A percentile compares a stretch with the other conserved stretches of the same genome.
These are phyloP conservation scores for Triplophysa rosa DNA, from an alignment of 2,113 vertebrate species.

Conservation along the genomic window DNA sequence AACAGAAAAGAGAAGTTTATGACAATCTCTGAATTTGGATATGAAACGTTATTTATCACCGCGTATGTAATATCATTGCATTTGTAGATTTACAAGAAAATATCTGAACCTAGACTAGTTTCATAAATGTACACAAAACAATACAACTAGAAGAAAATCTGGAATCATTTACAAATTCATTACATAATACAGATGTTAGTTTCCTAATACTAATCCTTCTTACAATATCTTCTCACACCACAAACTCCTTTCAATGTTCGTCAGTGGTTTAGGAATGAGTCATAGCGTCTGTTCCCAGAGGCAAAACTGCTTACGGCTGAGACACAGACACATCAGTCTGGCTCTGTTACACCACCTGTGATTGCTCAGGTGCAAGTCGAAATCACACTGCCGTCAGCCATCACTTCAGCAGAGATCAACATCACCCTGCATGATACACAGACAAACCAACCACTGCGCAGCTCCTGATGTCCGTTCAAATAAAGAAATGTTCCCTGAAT, in stretches of 20 bases:
- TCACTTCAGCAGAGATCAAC: constrained; percentile 32
- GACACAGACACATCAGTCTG: constrained; percentile 25
- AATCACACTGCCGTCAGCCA: constrained; percentile 19
- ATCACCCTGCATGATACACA: neutral
- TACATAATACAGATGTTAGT: neutral
- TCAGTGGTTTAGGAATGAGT: constrained; percentile 15
- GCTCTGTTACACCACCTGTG: constrained; percentile 39
- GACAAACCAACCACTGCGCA: neutral
- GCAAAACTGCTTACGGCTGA: constrained; percentile 23
- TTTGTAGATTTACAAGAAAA: too few relatives aligned
- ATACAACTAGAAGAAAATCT: neutral
- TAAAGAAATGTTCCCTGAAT: neutral
- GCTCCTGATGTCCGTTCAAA: constrained; percentile 1
- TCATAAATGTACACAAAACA: too few relatives aligned
- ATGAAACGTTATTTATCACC: too few relatives aligned
- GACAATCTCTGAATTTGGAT: neutral
- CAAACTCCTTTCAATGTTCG: neutral
- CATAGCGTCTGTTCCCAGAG: constrained; percentile 17
- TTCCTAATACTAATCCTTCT: neutral
- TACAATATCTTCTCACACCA: neutral
- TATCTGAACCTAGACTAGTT: too few relatives aligned
- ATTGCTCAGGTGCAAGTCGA: constrained; percentile 35
- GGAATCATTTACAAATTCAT: neutral
- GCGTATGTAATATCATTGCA: too few relatives aligned
- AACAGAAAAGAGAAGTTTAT: neutral